Conservation (phyloP, 92 coral and sea anemone species). For the Chrysogorgia sp. region DNA sequence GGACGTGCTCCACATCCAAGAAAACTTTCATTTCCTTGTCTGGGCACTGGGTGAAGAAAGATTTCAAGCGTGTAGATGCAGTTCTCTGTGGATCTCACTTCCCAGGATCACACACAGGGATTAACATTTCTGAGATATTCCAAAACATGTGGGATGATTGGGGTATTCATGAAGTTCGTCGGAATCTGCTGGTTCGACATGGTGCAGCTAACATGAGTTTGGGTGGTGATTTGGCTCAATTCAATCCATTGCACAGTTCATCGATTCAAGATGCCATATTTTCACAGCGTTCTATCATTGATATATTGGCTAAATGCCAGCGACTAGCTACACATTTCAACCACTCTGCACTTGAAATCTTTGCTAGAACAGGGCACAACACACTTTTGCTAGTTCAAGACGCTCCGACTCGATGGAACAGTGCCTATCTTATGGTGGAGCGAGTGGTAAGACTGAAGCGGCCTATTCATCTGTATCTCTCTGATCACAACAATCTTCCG, state of each 20-base stretch:
- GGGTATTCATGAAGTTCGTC: not conserved
- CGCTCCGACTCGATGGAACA: too few relatives aligned
- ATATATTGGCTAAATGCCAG: too few relatives aligned
- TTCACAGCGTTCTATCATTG: not conserved
- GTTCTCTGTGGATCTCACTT: too few relatives aligned
- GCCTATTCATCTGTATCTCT: too few relatives aligned
- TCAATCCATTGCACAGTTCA: slow-evolving; percentile 16
- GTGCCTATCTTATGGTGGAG: not conserved
- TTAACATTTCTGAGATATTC: slow-evolving; percentile 14
- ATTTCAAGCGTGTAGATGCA: too few relatives aligned
- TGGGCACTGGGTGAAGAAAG: too few relatives aligned
- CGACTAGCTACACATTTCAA: not conserved
- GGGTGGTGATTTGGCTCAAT: slow-evolving; percentile 20
- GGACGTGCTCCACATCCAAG: slow-evolving; percentile 19
- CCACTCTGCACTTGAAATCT: not conserved
- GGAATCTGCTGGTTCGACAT: not conserved
- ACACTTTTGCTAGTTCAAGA: too few relatives aligned
- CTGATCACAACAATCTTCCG: too few relatives aligned
- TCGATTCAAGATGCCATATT: not conserved
- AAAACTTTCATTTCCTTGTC: slow-evolving; percentile 9
- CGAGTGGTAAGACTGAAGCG: not conserved
- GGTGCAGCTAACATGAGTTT: slow-evolving; percentile 6
- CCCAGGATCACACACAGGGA: slow-evolving; percentile 28
- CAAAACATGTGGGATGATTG: too few relatives aligned
- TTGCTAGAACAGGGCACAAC: too few relatives aligned